Base-by-base conservation (phyloP, 2,888 invertebrate species). In the Drosophila aldrichi region DNA sequence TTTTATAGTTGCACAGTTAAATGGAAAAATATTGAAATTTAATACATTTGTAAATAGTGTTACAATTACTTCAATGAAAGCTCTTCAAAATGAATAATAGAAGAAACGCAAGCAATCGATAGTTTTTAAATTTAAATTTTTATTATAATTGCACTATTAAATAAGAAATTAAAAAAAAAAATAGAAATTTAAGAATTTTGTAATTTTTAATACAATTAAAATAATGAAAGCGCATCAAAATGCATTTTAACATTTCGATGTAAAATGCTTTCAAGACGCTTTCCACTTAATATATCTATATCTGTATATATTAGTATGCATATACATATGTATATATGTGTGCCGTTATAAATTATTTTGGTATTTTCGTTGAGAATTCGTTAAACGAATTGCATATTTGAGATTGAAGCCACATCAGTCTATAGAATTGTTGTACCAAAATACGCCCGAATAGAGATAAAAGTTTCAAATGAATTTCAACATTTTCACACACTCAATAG, bases 331-430 rank as follows among this genome's bases (percentile, higher is more conserved):
- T 32, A 29, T 29, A n/a, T 32, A 51, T 36, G 3, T 36, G 57
- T 60, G 65, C 51, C 55, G 48, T 61, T 74, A 58, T 18, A 70
- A 62, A 59, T 60, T 75, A 75, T 75, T 80, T 79, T 79, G 79
- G 77, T 79, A 79, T 69, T 61, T 67, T 66, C 51, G 52, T 70
- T 65, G 68, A 73, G 60, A 46, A 74, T 79, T 76, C 78, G 78
- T 73, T 76, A 44, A 67, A 80, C 73, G 80, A 79, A 76, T 72
- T 54, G 32, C 55, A 41, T 66, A 57, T 70, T 81, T 81, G 64
- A 79, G 71, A 76, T 65, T 74, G 77, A 65, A 74, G 67, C 55
- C 79, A 82, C 71, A 74, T 84, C 88, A 84, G 84, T 84, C 84
- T 86, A 78, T 78, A 74, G 64, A 79, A 69, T 58, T 60, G 40